These are phyloP conservation scores for Syndactyla subalaris DNA, from an alignment of 2,797 vertebrate genomes.

Conservation along the genomic window DNA sequence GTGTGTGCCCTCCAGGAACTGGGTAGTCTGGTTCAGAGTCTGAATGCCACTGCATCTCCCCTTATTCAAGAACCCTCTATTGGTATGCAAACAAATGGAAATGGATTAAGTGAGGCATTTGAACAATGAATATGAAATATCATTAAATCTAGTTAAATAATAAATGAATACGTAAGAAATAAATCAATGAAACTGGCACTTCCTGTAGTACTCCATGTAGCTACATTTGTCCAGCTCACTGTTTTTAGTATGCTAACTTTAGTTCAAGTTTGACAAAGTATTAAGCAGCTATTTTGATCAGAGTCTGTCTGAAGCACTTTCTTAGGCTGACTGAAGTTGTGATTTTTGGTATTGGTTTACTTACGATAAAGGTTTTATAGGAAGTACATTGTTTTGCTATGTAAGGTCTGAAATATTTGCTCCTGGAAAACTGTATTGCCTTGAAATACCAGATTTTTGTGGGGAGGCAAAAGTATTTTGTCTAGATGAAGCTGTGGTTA, in stretches of 20 bases:
- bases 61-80: conserved; percentile 97
- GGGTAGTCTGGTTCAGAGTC: conserved; percentile 94
- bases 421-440: background rate
- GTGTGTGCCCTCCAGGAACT: conserved; percentile 97
- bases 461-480: background rate
- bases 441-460: background rate
- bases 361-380: background rate
- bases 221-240: background rate
- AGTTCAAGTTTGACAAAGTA: background rate
- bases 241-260: background rate
- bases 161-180: background rate
- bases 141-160: background rate
- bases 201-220: background rate
- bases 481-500: background rate
- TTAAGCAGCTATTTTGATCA: background rate
- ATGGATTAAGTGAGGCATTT: background rate
- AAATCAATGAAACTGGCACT: background rate
- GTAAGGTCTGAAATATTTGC: background rate
- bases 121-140: background rate
- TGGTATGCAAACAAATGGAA: conserved; percentile 76
- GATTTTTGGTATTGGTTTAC: background rate
- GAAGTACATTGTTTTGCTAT: background rate
- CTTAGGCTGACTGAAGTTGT: background rate
- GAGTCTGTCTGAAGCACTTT: background rate
- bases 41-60: conserved; percentile 94